Conservation (phyloP, 2,113 vertebrate species). For the Balaenoptera acutorostrata region DNA sequence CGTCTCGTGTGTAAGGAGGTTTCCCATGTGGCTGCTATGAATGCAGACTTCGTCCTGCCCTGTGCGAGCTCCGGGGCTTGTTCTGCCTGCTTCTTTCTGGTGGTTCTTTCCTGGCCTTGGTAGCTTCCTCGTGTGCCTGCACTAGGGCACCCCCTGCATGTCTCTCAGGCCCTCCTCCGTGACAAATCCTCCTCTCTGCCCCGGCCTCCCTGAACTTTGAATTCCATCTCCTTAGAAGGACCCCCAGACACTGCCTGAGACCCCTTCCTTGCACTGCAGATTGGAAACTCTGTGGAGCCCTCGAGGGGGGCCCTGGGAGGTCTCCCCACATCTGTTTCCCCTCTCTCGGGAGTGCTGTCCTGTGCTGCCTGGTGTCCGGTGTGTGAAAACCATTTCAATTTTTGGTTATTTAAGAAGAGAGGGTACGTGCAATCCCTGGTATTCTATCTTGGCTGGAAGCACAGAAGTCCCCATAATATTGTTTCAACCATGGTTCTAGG, state of each 20-base stretch:
- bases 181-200: neutral
- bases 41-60: neutral
- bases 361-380: neutral
- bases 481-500: neutral
- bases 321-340: too few relatives aligned
- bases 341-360: neutral
- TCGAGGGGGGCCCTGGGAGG: accelerated
- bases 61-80: neutral
- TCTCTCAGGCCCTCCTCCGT: neutral
- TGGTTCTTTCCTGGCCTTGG: neutral
- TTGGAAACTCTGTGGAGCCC: too few relatives aligned
- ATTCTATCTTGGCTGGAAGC: neutral
- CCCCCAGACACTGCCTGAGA: accelerated
- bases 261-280: accelerated
- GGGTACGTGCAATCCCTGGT: too few relatives aligned
- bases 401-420: neutral
- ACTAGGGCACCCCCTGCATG: accelerated
- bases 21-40: neutral
- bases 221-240: neutral
- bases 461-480: neutral
- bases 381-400: neutral
- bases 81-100: neutral
- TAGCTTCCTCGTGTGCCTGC: neutral
- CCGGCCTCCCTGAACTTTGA: accelerated
- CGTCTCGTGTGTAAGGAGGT: neutral